phyloP scores from a whole-genome alignment of 2,797 vertebrate genomes.

The Furcifer pardalis region DNA sequence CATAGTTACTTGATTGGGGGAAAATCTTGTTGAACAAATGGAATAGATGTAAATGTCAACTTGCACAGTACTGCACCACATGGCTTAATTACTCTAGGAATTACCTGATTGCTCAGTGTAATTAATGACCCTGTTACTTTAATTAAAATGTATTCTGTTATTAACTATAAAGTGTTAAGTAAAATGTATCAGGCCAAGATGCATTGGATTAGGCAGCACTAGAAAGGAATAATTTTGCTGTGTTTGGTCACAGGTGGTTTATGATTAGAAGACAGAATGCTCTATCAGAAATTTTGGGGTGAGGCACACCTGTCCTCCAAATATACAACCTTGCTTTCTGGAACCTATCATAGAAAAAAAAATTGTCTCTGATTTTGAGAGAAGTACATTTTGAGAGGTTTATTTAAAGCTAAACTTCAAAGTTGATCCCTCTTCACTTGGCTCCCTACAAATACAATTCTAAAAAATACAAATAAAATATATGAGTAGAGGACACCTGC shows the following conservation, averaged over 20 bases:
- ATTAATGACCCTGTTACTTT: background rate
- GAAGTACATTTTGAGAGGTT: too few relatives aligned
- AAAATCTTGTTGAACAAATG: background rate
- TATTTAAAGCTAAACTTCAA: too few relatives aligned
- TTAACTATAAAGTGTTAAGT: background rate
- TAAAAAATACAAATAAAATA: background rate
- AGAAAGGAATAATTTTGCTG: too few relatives aligned
- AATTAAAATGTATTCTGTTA: background rate
- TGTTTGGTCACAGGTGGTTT: too few relatives aligned
- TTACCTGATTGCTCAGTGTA: background rate
- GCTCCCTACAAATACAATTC: background rate
- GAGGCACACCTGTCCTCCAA: too few relatives aligned
- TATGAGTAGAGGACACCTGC: background rate
- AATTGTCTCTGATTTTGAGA: background rate
- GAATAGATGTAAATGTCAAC: background rate
- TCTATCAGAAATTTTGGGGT: too few relatives aligned
- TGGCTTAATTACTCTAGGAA: background rate
- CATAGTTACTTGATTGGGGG: background rate
- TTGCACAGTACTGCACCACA: background rate
- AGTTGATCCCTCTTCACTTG: too few relatives aligned
- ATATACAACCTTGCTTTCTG: background rate
- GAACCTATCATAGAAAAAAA: background rate
- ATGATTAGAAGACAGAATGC: too few relatives aligned
- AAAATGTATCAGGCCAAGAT: background rate
- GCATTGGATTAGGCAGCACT: background rate